phyloP scores from a whole-genome alignment of 2,113 vertebrate species.

The Vicugna pacos region DNA sequence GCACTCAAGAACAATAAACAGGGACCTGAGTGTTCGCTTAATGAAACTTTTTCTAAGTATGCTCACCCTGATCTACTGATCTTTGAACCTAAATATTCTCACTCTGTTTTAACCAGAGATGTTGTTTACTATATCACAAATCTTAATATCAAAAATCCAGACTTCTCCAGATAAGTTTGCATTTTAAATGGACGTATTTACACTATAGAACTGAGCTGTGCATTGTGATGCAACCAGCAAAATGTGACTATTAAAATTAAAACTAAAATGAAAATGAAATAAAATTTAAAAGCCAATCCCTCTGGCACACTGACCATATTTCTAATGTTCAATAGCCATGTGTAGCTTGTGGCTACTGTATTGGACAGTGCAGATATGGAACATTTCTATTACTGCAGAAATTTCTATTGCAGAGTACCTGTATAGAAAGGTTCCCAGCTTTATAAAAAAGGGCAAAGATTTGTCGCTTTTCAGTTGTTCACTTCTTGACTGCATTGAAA shows the following conservation, averaged over 20 bases:
- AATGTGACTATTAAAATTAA: constrained; percentile 35
- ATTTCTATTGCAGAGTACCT: background rate
- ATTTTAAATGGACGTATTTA: constrained; percentile 38
- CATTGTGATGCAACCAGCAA: background rate
- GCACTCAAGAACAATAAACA: constrained; percentile 1
- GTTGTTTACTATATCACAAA: background rate
- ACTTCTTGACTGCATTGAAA: background rate
- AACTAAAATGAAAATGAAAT: constrained; percentile 19
- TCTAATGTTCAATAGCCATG: background rate
- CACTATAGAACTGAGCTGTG: background rate
- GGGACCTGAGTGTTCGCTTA: background rate
- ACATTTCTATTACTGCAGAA: constrained; percentile 10
- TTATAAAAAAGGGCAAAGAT: background rate
- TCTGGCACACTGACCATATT: background rate
- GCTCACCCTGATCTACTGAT: background rate
- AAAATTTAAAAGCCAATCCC: background rate
- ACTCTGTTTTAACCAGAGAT: background rate
- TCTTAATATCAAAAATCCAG: constrained; percentile 1
- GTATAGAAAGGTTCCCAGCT: background rate
- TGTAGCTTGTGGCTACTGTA: background rate
- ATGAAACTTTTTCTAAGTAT: background rate
- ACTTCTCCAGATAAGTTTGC: background rate
- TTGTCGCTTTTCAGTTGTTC: constrained; percentile 32
- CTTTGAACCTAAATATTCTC: constrained; percentile 20
- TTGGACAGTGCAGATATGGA: background rate